Percentiles rank a stretch among this genome's conserved stretches.
These are phyloP conservation scores for Metacarcinus magister DNA, from an alignment of 2,888 invertebrate genomes.

Conservation along the genomic window DNA sequence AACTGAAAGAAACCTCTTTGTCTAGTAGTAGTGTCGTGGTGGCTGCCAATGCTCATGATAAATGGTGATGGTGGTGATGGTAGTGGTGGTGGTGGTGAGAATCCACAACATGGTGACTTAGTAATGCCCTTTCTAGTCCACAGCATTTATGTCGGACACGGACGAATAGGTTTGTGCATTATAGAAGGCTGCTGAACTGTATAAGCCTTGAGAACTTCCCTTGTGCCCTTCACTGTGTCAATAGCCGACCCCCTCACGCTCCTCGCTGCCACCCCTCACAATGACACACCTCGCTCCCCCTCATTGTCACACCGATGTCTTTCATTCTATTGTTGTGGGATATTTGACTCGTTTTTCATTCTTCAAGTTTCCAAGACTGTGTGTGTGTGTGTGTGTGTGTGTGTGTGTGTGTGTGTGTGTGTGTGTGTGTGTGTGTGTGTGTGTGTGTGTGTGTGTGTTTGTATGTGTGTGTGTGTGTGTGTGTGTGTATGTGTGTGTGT, in stretches of 20 bases:
- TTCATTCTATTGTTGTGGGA: not conserved
- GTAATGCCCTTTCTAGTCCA: not conserved
- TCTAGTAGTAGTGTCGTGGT: not conserved
- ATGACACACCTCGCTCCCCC: not conserved
- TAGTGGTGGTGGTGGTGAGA: not conserved
- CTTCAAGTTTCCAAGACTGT: not conserved
- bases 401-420: conserved; percentile 35
- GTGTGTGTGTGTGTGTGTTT: not conserved
- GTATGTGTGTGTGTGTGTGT: not conserved
- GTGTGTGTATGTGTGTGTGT: conserved; percentile 1
- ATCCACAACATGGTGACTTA: not conserved
- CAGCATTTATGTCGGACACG: not conserved
- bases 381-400: conserved; percentile 4
- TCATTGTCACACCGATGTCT: not conserved
- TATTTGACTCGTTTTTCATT: conserved; percentile 23
- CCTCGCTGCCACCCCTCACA: not conserved
- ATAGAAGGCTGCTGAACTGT: not conserved
- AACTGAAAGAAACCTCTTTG: not conserved
- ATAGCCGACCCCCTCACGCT: not conserved
- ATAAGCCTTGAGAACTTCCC: not conserved
- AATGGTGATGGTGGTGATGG: not conserved
- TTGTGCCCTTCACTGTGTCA: conserved; percentile 6
- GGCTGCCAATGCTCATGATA: not conserved
- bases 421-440: not conserved
- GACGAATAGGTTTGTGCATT: not conserved